Base-by-base conservation (phyloP, 2,888 invertebrate species). In the Danaus chrysippus region DNA sequence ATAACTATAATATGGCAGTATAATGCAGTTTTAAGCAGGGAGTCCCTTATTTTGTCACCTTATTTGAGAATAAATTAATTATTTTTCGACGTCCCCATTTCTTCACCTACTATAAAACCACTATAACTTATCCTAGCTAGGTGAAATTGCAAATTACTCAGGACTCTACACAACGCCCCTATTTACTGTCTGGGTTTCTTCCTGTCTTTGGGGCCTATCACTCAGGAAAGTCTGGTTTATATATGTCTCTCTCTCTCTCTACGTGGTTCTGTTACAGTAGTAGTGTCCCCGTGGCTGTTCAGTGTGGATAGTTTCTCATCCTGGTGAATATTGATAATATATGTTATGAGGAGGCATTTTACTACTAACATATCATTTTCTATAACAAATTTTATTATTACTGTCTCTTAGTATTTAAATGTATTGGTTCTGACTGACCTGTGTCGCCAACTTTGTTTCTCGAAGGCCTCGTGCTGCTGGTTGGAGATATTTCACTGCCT, bases 211-310 rank as follows among this genome's bases (percentile, higher is more conserved):
- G 8, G 23, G 2, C 23, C 2, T 1, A 6, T 34, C 3, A 8
- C 23, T 0, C 23, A 34, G 23, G 23, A 34, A 34, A 6, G 1
- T 34, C 23, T 34, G 23, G 3, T 34, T 34, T 34, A n/a, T n/a
- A 34, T 34, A 34, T n/a, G n/a, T n/a, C n/a, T n/a, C n/a, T n/a
- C n/a, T n/a, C 92, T 68, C 95, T 95, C 73, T 98, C 97, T 73
- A 98, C 98, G 82, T 99, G 99, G 81, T 96, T 95, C 82, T 97
- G 97, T 49, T 95, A 94, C 41, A 98, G 91, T 57, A 99, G 91
- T 81, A n/a, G 98, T 97, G 64, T 94, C 94, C 0, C 97, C 98
- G 77, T 97, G 97, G 63, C 94, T 95, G 81, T 96, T 94, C 54
- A 98, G 85, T 0, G 95, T 93, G 0, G 93, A 92, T 17, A 98